Base-by-base conservation (phyloP, 2,797 vertebrate genomes). In the Alca torda region DNA sequence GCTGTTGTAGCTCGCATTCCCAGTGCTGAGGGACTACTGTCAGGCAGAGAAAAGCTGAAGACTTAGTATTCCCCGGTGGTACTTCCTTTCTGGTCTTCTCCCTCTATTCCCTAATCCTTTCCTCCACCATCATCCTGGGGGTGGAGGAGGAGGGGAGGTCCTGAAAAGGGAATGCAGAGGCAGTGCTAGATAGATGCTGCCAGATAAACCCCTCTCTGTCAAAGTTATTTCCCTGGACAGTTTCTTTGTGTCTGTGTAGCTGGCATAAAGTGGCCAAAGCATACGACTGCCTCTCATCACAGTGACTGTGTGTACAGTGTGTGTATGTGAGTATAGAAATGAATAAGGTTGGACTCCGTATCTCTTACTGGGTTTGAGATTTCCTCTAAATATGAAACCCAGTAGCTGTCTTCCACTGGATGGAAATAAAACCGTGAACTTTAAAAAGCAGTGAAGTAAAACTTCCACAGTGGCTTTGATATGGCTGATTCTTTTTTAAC, bases 161-260 rank as follows among this genome's bases (percentile, higher is more conserved):
- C 93, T 93, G 93, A 90, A 95, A 90, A 95, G 86, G 33, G 90
- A 95, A 87, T 83, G 81, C 53, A 45, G 88, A 95, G 90, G 87
- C 94, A 89, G 79, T 45, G 73, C 73, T 95, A 95, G 88, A 95
- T 95, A 95, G 93, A 93, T 75, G 92, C 92, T 96, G 95, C 90
- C 96, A 96, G 93, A 96, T 95, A 96, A 94, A 84, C 86, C 94
- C 82, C 69, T 93, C 68, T 96, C 89, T 96, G 92, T 96, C 95
- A 90, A 95, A 94, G 93, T 95, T 97, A 97, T 97, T 96, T 97
- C 96, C 91, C 91, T 95, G 91, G 95, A 93, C 78, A 89, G 39
- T 94, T 95, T 93, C 93, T 94, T 95, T 95, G 94, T 95, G 92
- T 95, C 93, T 92, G 86, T 84, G 67, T 94, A 93, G 94, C 94